Base-by-base conservation (phyloP, 2,113 vertebrate species). In the Corydoras sp. region DNA sequence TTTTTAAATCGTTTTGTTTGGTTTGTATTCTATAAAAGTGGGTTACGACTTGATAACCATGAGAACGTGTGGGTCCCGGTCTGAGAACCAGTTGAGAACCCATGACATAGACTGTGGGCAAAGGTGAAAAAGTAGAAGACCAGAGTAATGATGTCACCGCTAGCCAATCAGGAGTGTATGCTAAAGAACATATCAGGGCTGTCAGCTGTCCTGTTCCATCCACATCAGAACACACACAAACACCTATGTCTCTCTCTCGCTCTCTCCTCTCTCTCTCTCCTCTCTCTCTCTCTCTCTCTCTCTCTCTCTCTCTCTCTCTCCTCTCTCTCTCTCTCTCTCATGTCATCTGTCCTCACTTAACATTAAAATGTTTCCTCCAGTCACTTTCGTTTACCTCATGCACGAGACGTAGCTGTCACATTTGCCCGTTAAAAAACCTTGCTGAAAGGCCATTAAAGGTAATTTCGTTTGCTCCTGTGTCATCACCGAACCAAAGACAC, bases 121-220 rank as follows among this genome's bases (percentile, higher is more conserved):
- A 82, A 81, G 80, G 76, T 77, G 76, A 83, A 83, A 83, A 75
- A 76, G 71, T 5, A 5, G 81, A 72, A 82, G 53, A 74, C 72
- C 78, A 83, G 83, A 84, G 64, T 84, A 81, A 81, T 93, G 89
- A 92, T 89, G 86, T 94, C 91, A 92, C 79, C 73, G 62, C 65
- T 71, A 85, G 79, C 90, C 90, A 88, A 83, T 90, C 71, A 54
- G 31, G 81, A 81, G 80, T 71, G 76, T 71, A 72, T 79, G 68
- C 80, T 70, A 62, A 63, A 78, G 83, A 85, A 43, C 7, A 53
- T 53, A 14, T 53, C 51, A 53, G 76, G 76, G 74, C 73, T 66
- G 75, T 88, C 85, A 88, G 88, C 86, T 88, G 85, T 87, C 85
- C 80, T 79, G 69, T 81, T 85, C 18, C 18, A 24, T 24, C 18